These are phyloP conservation scores for Phocoena sinus DNA, from an alignment of 2,113 vertebrate species.

Conservation along the genomic window DNA sequence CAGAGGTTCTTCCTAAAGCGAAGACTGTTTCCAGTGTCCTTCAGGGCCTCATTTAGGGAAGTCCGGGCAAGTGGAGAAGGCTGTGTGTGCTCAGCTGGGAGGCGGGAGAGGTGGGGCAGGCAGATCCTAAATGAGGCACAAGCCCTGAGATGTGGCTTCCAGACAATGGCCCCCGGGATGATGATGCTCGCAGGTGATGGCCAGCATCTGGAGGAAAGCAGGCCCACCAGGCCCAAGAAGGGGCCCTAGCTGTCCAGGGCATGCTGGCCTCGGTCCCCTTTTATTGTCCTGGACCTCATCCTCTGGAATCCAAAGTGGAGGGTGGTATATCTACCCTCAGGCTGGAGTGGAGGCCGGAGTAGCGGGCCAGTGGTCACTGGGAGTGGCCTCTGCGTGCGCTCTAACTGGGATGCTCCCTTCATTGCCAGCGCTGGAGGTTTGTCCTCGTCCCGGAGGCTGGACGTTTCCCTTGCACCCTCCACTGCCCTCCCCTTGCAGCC, in stretches of 20 bases:
- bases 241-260: background rate
- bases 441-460: background rate
- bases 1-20: background rate
- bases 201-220: background rate
- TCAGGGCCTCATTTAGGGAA: background rate
- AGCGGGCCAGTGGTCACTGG: background rate
- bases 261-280: background rate
- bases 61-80: background rate
- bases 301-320: background rate
- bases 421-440: accelerated
- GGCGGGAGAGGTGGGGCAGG: background rate
- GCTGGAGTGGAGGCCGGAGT: no score
- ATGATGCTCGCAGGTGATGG: accelerated
- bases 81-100: background rate
- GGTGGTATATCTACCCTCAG: background rate
- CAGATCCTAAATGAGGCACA: background rate
- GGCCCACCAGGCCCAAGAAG: no score
- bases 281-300: background rate
- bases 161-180: background rate
- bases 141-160: background rate
- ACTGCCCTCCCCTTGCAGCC: background rate
- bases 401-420: background rate
- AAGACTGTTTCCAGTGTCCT: background rate
- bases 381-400: accelerated
- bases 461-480: background rate